Evolutionary conservation across 1,140 invertebrate genomes (phyloP).

Genomic region (Drosophila tani): DNA sequence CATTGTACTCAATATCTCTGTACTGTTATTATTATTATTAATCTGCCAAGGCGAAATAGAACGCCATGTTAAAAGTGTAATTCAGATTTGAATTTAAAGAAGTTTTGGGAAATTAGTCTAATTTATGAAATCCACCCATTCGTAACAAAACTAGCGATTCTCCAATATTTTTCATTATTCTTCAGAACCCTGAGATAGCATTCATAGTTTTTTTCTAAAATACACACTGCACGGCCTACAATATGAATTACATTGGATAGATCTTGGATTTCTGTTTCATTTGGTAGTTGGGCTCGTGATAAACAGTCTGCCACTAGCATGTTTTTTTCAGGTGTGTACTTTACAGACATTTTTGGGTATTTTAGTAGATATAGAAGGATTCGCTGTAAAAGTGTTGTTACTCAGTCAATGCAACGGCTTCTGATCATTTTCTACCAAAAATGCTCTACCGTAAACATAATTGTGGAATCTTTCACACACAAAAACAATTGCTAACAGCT

Average conservation of each 20-base stretch:
- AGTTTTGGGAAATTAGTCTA: neutral
- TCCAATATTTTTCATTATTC: too few species aligned
- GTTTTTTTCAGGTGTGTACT: slow-evolving; percentile 53
- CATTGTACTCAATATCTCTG: slow-evolving; percentile 12
- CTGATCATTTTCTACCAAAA: slow-evolving; percentile 76
- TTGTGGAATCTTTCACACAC: too few species aligned
- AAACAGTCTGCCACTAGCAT: slow-evolving; percentile 6
- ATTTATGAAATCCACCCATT: neutral
- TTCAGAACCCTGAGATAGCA: too few species aligned
- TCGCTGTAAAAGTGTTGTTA: slow-evolving; percentile 76
- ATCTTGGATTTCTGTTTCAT: too few species aligned
- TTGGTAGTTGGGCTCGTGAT: slow-evolving; percentile 10
- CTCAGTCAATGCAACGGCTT: slow-evolving; percentile 70
- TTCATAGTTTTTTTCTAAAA: too few species aligned
- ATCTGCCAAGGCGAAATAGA: neutral
- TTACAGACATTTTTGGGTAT: slow-evolving; percentile 64
- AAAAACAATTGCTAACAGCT: too few species aligned
- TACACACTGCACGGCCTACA: too few species aligned
- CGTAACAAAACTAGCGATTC: neutral
- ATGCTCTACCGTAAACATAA: slow-evolving; percentile 54
- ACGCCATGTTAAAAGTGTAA: neutral
- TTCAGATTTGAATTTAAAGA: neutral
- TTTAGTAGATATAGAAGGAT: slow-evolving; percentile 52
- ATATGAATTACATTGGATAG: too few species aligned
- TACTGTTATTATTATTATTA: slow-evolving; percentile 9